phyloP scores from a whole-genome alignment of 1,140 invertebrate genomes.

The Triops cancriformis region DNA sequence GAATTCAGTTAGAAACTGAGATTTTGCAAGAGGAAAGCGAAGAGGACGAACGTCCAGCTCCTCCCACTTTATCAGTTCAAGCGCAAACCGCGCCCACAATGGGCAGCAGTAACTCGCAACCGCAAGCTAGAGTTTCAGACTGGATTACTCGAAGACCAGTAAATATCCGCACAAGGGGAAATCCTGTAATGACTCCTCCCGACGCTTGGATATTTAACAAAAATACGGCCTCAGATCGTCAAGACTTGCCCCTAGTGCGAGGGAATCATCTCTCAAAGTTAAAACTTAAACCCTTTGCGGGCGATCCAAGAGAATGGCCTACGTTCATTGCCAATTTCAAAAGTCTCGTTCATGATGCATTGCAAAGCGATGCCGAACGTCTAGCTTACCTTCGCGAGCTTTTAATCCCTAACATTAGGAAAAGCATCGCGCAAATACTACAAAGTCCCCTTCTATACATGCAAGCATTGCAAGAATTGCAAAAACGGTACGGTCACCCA shows the following conservation, averaged over 20 bases:
- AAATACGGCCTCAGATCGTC: background rate
- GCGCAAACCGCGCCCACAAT: background rate
- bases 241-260: background rate
- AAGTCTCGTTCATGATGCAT: background rate
- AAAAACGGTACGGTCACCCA: conserved; percentile 5
- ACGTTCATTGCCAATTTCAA: conserved; percentile 11
- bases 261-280: conserved; percentile 6
- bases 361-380: background rate
- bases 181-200: background rate
- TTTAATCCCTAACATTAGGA: background rate
- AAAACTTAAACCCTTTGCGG: background rate
- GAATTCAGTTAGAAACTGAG: background rate
- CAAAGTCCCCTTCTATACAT: conserved; percentile 2
- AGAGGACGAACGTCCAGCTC: background rate
- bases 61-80: background rate
- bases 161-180: background rate
- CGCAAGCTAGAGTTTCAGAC: background rate
- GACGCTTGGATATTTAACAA: background rate
- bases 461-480: conserved; percentile 9
- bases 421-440: conserved; percentile 1
- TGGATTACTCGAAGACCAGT: background rate
- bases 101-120: too few relatives aligned
- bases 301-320: conserved; percentile 12
- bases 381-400: conserved; percentile 15
- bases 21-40: background rate